phyloP scores from a whole-genome alignment of 2,797 vertebrate species.

The Chrysocyon brachyurus region DNA sequence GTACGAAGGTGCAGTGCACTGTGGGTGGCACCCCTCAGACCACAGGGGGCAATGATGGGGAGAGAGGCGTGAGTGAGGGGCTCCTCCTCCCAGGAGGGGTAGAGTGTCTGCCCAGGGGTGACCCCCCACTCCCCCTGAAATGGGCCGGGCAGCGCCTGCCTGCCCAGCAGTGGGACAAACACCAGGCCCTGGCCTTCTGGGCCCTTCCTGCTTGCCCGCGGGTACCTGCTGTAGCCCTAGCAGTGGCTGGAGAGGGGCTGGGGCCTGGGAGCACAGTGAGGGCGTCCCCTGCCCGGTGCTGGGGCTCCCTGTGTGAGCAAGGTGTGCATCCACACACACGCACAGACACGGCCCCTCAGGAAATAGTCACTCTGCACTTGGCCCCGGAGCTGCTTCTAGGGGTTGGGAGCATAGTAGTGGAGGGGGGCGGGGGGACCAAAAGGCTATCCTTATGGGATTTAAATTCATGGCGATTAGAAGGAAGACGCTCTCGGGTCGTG shows the following conservation, averaged over 20 bases:
- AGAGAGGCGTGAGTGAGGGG: neutral
- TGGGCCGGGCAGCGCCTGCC: neutral
- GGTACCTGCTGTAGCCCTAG: rapidly evolving
- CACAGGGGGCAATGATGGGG: rapidly evolving
- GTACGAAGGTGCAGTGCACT: rapidly evolving
- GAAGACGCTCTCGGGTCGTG: no score
- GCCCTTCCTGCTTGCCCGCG: neutral
- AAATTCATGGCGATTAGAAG: neutral
- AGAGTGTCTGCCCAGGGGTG: neutral
- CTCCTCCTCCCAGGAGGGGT: neutral
- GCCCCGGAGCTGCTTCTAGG: neutral
- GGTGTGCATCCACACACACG: rapidly evolving
- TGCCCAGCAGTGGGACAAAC: neutral
- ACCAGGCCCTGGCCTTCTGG: neutral
- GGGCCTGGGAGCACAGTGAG: neutral
- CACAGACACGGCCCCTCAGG: neutral
- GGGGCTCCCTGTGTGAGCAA: neutral
- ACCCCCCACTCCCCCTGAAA: rapidly evolving
- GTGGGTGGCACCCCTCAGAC: neutral
- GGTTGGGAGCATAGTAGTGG: neutral
- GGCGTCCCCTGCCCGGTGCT: rapidly evolving
- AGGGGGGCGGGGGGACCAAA: rapidly evolving
- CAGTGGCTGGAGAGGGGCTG: neutral
- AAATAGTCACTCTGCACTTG: neutral
- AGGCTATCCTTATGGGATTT: neutral